phyloP scores from a whole-genome alignment of 2,888 invertebrate genomes.

The Acanthosepion pharaonis region DNA sequence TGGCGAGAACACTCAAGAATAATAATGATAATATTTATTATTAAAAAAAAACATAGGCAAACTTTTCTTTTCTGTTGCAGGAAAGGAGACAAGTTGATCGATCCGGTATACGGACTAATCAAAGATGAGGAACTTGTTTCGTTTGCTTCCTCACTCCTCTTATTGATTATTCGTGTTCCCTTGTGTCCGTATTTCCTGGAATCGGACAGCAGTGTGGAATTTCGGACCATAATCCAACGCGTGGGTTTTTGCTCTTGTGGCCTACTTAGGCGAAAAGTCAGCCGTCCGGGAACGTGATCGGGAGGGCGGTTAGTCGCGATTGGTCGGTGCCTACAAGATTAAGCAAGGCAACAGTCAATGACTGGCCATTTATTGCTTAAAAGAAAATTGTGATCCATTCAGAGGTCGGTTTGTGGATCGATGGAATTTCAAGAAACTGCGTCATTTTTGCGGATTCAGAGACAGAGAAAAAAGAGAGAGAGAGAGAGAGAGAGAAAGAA shows the following conservation, averaged over 20 bases:
- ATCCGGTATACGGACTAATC: not conserved
- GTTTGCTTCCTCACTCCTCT: not conserved
- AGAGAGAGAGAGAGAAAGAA: no score
- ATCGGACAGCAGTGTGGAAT: no score
- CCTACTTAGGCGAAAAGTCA: not conserved
- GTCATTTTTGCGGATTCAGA: not conserved
- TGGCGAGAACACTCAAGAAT: no score
- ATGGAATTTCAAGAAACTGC: conserved; percentile 12
- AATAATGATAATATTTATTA: no score
- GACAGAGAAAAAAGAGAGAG: no score
- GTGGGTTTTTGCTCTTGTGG: not conserved
- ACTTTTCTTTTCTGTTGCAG: not conserved
- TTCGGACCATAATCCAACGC: not conserved
- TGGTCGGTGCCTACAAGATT: not conserved
- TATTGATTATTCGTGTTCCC: not conserved
- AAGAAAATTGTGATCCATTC: not conserved
- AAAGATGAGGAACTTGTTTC: not conserved
- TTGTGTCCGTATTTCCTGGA: not conserved
- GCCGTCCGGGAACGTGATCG: not conserved
- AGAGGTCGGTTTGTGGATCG: not conserved
- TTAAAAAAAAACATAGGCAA: no score
- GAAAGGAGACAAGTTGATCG: not conserved
- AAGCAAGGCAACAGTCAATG: not conserved
- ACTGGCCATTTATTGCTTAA: not conserved
- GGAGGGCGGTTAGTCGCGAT: not conserved